Base-by-base conservation (phyloP, 2,797 vertebrate species). In the Ctenopoma multispine region DNA sequence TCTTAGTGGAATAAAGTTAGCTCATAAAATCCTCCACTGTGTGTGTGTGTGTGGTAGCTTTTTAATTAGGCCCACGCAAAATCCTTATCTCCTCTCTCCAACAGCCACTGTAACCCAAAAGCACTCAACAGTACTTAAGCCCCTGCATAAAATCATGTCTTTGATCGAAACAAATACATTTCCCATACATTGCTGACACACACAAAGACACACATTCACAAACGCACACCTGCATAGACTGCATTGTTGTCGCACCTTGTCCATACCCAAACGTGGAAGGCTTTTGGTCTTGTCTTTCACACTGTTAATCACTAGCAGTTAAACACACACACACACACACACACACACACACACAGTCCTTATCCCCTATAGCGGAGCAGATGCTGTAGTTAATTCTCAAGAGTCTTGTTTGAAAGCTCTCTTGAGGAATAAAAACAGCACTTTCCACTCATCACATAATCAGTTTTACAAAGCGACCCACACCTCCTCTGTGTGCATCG, bases 21-120 rank as follows among this genome's bases (percentile, higher is more conserved):
- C 81, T 83, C 21, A 62, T 59, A 31, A 74, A 77, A 66, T 70
- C 48, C 40, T 57, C 48, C 43, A 51, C 12, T 27, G 29, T 27
- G 47, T 43, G 40, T 43, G 61, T 36, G 46, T 31, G 46, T 49
- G 38, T 18, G 46, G 20, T n/a, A 40, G 55, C 29, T 21, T 88
- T 87, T 87, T 82, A 91, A 84, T 91, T 75, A 85, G 72, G 80
- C 85, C 86, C 84, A 87, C 84, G 24, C 75, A 46, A 72, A 80
- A 85, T 82, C 78, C 79, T 90, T 79, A 86, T 87, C 85, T 71
- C 70, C 41, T 58, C 77, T 76, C 66, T 84, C 67, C 79, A 81
- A 85, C 83, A 81, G 77, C 66, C 55, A 65, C 75, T 60, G 65
- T 69, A 72, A 82, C 80, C 82, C 86, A 87, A 76, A 21, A 79